Base-by-base conservation (phyloP, 1,140 invertebrate species). In the Nilaparvata lugens region DNA sequence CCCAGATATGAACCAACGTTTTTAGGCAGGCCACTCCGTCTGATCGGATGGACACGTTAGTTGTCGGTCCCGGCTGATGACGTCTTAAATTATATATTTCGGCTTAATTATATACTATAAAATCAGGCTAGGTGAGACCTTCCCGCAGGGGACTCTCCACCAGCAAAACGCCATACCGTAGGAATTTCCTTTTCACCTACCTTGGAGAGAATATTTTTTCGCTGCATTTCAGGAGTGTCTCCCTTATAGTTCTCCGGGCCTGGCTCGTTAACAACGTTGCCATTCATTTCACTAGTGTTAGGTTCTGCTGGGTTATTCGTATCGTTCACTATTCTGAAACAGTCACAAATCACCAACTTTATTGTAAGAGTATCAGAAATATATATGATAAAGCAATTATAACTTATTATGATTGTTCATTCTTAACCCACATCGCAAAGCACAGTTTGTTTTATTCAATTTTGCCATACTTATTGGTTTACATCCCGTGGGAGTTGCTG, bases 181-280 rank as follows among this genome's bases (percentile, higher is more conserved):
- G 18, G 18, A 52, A 78, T 54, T 88, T 82, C 21, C 84, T 13
- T 28, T n/a, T 2, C 18, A 52, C 56, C 55, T 58, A 68, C 65
- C 40, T 64, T 82, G 52, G 81, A 77, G 16, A 89, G 74, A 19
- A 88, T 71, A 65, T 86, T 87, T 65, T 82, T 83, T 61, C 82
- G 79, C 54, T 88, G 82, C 52, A 78, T 63, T 43, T 83, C 81
- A 0, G 84, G 86, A 1, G 84, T 86, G 52, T 88, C 81, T 14
- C 80, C 76, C 71, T 85, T 84, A 28, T 80, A 66, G 66, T 78
- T 71, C 68, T 80, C 79, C 13, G 71, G 52, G 40, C 72, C 74
- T 48, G 63, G 64, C 0, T 68, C 66, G 58, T 64, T 65, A 38
- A 63, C 66, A 0, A 58, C 9, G 35, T 62, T 55, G 16, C 51